Percentiles rank a stretch among this genome's conserved stretches.
Conservation (phyloP, 2,797 vertebrate species). For the Macropus fuliginosus region DNA sequence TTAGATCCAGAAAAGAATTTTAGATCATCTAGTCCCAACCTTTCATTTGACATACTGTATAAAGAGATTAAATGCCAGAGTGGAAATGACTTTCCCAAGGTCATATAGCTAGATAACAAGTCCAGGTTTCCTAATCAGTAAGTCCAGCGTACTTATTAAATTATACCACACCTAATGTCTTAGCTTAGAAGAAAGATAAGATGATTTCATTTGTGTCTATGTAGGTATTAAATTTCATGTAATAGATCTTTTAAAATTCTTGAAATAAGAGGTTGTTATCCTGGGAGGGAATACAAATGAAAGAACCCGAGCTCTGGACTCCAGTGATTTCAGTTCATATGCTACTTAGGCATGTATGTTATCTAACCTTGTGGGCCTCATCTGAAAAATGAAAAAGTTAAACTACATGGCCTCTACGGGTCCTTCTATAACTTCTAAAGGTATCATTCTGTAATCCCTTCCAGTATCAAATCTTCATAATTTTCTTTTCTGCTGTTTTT, state of each 20-base stretch:
- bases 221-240: background rate
- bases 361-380: background rate
- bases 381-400: background rate
- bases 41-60: background rate
- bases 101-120: background rate
- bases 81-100: background rate
- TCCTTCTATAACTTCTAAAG: background rate
- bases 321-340: background rate
- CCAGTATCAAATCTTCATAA: background rate
- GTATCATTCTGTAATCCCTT: background rate
- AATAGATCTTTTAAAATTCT: background rate
- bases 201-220: background rate
- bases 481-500: background rate
- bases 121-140: background rate
- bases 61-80: background rate
- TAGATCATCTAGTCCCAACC: background rate
- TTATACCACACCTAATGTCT: background rate
- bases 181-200: background rate
- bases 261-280: background rate
- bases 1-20: background rate
- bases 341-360: background rate
- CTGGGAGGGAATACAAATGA: background rate
- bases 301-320: background rate
- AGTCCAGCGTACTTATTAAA: background rate
- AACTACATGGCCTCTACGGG: background rate